Base-by-base conservation (phyloP, 2,888 invertebrate genomes). In the Pelosia muscerda region DNA sequence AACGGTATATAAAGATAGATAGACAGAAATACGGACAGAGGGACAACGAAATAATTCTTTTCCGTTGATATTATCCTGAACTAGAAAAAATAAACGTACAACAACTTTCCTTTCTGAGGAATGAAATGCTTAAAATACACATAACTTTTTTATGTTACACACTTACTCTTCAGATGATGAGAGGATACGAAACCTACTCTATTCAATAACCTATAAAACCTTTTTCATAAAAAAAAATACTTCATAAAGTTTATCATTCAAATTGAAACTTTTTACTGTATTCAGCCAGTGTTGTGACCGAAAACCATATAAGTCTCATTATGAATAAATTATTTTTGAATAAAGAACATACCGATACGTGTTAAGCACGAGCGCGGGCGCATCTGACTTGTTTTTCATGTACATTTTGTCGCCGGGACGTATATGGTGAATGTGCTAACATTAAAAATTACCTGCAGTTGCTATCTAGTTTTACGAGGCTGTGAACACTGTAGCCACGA, bases 391-490 rank as follows among this genome's bases (percentile, higher is more conserved):
- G 75, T 79, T 79, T 78, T 76, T 72, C 68, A 73, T n/a, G n/a
- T 74, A 68, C 65, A 66, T 60, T 62, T 60, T 61, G 64, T 64
- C 42, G n/a, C 26, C 25, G 23, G 28, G 60, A 57, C 65, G 56
- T 74, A 69, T 38, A 60, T 25, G 25, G 76, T 38, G 66, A 68
- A 78, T 73, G 79, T 79, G 77, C 74, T 78, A 78, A 78, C 73
- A 75, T 77, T 66, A 78, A 79, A 78, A 77, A 79, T 75, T 75
- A 75, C 75, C 62, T 67, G 67, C 63, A 57, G 74, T 68, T 26
- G 58, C 70, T 66, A 68, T 69, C 66, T 72, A 75, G 67, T 57
- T 64, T 70, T 68, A 76, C 65, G 58, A 25, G n/a, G 65, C 26
- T 66, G 58, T 10, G 57, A 10, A 0, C 58, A 63, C 11, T 68